Evolutionary conservation across 2,888 invertebrate species (phyloP), one percentile per base, ranked within the genome.

Genomic region (Arenicola marina): DNA sequence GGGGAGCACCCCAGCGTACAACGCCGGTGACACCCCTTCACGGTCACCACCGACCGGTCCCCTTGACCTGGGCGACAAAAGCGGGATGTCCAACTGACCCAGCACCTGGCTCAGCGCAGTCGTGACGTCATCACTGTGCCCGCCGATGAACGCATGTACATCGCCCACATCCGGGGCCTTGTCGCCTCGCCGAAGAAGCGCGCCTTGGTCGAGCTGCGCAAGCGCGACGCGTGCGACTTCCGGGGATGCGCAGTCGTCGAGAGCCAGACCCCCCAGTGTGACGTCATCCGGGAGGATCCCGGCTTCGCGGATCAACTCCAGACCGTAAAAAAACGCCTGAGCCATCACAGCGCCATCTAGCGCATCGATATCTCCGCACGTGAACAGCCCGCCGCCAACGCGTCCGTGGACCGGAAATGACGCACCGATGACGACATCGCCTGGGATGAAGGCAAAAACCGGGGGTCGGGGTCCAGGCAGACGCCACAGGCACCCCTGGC

Each of bases 171-270:
- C 45, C 26, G 53, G 7, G 3, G 26, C 56, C 7, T 24, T 24
- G 15, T 15, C 11, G 24, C 38, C 43, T 2, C 24, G 24, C 43
- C 24, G 24, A 11, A 4, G 1, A 26, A 38, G 38, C 4, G 60
- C 26, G 2, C 59, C 61, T 11, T 28, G 46, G 15, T 55, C 33
- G 45, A 62, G 57, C 31, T 60, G 56, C 11, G 56, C 44, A 33
- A 65, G 31, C 7, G 45, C 18, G 33, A 56, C 56, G 11, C 15
- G 18, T 1, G 63, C 59, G 15, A 58, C 3, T 4, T 43, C 65
- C 0, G 74, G 72, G 54, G 73, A 75, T 44, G 71, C 69, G 51
- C 79, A 80, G 11, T 78, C 78, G 68, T 79, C 79, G 61, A 80
- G 75, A 0, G 72, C 76, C 3, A 80, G 48, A 0, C 73, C 78